Evolutionary conservation across 2,888 invertebrate genomes (phyloP), one percentile per base, ranked within the genome.

Genomic region (Drosophila meridiana): DNA sequence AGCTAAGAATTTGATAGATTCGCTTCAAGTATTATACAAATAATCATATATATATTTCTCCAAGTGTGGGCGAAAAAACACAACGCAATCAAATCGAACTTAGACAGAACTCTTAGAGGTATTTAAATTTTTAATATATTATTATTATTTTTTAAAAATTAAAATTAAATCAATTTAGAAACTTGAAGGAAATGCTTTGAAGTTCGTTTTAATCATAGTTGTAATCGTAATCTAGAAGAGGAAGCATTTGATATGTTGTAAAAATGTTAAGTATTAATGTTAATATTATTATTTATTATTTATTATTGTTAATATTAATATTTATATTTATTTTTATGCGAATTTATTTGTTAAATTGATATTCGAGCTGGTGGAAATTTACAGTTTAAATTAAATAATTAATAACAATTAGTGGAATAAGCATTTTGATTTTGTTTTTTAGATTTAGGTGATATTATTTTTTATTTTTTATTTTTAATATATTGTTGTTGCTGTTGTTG

Each of bases 231-330:
- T 70, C 90, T 87, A 81, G 64, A 74, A 69, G 82, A 91, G 92
- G 92, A 91, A 92, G 92, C 91, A 89, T 90, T 91, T 91, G 92
- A 91, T 92, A 92, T 91, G 92, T 91, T 91, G 84, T 92, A 89
- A 88, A 89, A 89, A 84, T 83, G 78, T 88, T 61, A 72, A 76
- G 69, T 78, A 68, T 71, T 73, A 72, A 40, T 36, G 42, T 13
- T 43, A 43, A 13, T 20, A 26, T 43, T 43, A 56, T 53, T 53
- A 13, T 57, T 63, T 28, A 47, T 47, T n/a, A n/a, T 28, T 28
- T 8, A 6, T 20, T 36, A 38, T 32, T 50, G 7, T 53, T 69
- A 48, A 52, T 61, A 43, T 63, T 60, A 45, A 43, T n/a, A 6
- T 71, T 69, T 28, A 40, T 30, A 5, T 50, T 66, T 69, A 61